Conservation (phyloP, 2,888 invertebrate genomes). For the Dasysyrphus albostriatus region DNA sequence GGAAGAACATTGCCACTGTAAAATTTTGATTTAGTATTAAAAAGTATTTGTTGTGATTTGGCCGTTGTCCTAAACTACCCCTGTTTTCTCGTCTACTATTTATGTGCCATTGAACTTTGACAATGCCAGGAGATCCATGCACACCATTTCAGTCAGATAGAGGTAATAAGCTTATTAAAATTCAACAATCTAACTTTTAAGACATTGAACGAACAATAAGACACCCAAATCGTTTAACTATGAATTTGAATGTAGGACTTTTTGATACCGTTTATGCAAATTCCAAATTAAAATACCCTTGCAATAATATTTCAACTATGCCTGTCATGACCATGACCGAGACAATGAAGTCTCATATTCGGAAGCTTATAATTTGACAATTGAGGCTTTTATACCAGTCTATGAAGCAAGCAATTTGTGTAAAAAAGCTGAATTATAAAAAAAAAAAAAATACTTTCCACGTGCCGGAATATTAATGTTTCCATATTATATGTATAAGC, state of each 20-base stretch:
- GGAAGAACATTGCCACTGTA: too few relatives aligned
- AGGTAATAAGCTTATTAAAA: background rate
- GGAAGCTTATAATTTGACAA: background rate
- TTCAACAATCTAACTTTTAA: background rate
- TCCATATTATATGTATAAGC: background rate
- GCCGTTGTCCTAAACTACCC: too few relatives aligned
- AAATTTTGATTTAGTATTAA: too few relatives aligned
- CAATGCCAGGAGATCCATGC: too few relatives aligned
- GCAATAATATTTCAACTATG: background rate
- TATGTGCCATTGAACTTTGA: too few relatives aligned
- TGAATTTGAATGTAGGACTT: background rate
- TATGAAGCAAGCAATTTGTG: background rate
- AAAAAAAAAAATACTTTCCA: background rate
- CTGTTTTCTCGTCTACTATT: too few relatives aligned
- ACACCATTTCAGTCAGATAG: too few relatives aligned
- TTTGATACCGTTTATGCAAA: background rate
- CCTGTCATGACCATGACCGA: background rate
- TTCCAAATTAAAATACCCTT: background rate
- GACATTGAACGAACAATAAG: background rate
- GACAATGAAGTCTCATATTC: background rate
- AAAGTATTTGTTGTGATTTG: too few relatives aligned
- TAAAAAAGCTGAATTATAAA: background rate
- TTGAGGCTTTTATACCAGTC: background rate
- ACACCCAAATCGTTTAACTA: background rate
- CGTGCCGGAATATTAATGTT: background rate